These are phyloP conservation scores for Pristionchus japonicus DNA, from an alignment of 2,888 invertebrate species.

Conservation along the genomic window DNA sequence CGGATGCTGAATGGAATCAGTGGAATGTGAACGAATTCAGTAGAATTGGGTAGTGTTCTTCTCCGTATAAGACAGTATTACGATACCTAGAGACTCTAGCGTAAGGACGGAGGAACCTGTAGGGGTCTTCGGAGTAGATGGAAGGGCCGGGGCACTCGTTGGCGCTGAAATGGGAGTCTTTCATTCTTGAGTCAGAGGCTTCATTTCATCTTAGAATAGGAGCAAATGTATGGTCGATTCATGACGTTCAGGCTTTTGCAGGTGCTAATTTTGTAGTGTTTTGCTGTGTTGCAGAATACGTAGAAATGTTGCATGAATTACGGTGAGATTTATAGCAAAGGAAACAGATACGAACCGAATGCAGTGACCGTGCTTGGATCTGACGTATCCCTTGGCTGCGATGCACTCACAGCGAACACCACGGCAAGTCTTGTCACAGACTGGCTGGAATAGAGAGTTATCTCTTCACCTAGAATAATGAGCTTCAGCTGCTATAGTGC, in stretches of 20 bases:
- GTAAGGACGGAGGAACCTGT: slow-evolving; percentile 40
- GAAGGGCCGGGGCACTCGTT: slow-evolving; percentile 42
- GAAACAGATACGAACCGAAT: slow-evolving; percentile 4
- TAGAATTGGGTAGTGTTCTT: no score
- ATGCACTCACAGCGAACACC: slow-evolving; percentile 43
- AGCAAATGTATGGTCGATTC: no score
- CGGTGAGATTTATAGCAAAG: no score
- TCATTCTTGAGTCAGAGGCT: no score
- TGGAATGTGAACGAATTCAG: background rate
- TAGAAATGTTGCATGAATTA: no score
- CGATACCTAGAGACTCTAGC: slow-evolving; percentile 33
- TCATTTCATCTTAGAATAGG: no score
- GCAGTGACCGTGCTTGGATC: slow-evolving; percentile 45
- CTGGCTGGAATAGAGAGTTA: slow-evolving; percentile 24
- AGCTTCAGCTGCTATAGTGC: no score
- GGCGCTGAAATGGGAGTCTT: background rate
- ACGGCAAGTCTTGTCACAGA: slow-evolving; percentile 15
- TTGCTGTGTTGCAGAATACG: no score
- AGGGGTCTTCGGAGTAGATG: slow-evolving; percentile 46
- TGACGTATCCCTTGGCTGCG: slow-evolving; percentile 40
- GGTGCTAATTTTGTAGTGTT: no score
- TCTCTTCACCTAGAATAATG: no score
- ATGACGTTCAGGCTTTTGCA: no score
- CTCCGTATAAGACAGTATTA: no score
- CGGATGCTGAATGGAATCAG: background rate